These are phyloP conservation scores for Petaurus breviceps DNA, from an alignment of 2,113 vertebrate genomes.

Conservation along the genomic window DNA sequence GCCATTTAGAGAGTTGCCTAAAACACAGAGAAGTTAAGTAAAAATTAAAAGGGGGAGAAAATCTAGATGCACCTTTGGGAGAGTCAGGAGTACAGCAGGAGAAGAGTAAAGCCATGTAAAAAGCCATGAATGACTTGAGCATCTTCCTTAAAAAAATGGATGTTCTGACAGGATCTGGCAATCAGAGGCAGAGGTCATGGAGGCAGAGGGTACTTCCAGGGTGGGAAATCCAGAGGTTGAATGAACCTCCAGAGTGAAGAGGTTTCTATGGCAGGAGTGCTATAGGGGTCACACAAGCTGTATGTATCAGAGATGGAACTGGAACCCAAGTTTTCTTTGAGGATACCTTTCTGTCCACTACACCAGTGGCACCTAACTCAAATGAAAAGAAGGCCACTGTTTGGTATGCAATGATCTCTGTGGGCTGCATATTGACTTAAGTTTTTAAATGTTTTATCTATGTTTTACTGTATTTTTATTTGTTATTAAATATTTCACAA, in stretches of 20 bases:
- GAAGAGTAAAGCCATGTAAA: not conserved
- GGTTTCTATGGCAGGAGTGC: not conserved
- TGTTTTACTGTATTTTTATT: not conserved
- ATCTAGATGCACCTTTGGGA: not conserved
- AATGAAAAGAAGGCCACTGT: not conserved
- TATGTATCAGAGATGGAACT: not conserved
- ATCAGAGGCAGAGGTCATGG: not conserved
- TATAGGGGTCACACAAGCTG: not conserved
- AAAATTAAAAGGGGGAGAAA: not conserved
- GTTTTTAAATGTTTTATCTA: not conserved
- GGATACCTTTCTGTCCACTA: not conserved
- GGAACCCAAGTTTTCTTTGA: not conserved
- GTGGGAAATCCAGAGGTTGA: not conserved
- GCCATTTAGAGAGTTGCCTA: not conserved
- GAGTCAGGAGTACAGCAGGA: not conserved
- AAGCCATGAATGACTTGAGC: not conserved
- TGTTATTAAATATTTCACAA: not conserved
- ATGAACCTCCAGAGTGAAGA: not conserved
- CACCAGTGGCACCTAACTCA: not conserved
- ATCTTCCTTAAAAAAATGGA: not conserved
- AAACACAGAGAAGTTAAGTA: not conserved
- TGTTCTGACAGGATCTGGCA: not conserved
- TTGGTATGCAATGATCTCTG: not conserved
- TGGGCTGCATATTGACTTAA: not conserved
- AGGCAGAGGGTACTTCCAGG: not conserved